Evolutionary conservation across 1,140 invertebrate genomes (phyloP).

Genomic region (Frieseomelitta varia): DNA sequence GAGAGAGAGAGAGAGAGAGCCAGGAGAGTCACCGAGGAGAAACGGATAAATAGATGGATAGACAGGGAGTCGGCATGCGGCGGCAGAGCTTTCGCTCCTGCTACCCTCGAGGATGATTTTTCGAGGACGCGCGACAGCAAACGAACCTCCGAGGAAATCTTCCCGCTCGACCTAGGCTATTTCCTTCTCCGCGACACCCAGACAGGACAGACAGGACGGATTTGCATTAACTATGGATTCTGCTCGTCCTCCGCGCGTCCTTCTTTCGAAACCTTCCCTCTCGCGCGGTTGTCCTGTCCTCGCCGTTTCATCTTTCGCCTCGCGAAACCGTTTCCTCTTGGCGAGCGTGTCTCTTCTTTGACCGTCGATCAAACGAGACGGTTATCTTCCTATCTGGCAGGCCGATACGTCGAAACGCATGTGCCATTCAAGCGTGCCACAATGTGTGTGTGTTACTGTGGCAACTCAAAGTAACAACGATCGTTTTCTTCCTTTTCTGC

Average conservation of each 20-base stretch:
- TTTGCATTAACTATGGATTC: constrained; percentile 72
- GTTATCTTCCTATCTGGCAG: no score
- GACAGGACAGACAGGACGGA: constrained; percentile 61
- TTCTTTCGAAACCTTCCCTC: constrained; percentile 9
- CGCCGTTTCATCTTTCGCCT: not conserved
- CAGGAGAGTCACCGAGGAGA: not conserved
- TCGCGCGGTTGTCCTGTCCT: not conserved
- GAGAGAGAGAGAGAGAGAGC: not conserved
- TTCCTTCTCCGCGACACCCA: constrained; percentile 50
- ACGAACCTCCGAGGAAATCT: constrained; percentile 74
- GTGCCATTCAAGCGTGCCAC: no score
- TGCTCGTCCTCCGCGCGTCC: constrained; percentile 1
- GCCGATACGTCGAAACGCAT: no score
- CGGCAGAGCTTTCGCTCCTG: constrained; percentile 21
- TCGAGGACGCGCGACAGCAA: constrained; percentile 48
- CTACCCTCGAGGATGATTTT: constrained; percentile 38
- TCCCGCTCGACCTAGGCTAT: constrained; percentile 58
- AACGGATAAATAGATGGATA: constrained; percentile 44
- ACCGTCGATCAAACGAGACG: no score
- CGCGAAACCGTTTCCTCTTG: not conserved
- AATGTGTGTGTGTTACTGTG: no score
- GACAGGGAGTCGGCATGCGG: constrained; percentile 29
- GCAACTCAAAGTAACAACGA: no score
- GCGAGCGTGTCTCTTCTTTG: not conserved
- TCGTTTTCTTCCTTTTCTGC: no score